Evolutionary conservation across 1,140 invertebrate species (phyloP), one percentile per base, ranked within the genome.

Genomic region (Caenorhabditis latens): DNA sequence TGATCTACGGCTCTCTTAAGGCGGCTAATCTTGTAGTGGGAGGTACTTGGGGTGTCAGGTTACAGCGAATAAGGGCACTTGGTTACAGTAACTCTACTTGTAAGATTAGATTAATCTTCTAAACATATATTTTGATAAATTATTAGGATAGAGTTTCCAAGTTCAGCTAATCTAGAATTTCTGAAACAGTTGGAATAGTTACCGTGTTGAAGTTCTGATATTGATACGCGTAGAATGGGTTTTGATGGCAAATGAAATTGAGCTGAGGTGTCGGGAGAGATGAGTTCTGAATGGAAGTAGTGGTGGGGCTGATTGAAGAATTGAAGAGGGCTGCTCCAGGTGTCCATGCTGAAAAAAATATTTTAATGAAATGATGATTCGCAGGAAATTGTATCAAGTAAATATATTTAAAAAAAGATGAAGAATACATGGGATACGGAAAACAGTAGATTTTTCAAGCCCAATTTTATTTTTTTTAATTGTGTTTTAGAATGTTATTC

Each of bases 251-350:
- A 6, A 79, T 50, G 19, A 79, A 79, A 42, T 79, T 79, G 46
- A 79, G 19, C 24, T 46, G 71, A 21, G 71, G n/a, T 21, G 71
- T 42, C n/a, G 19, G 6, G 9, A n/a, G 16, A 19, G 24, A 11
- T 32, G 71, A 46, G 46, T n/a, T 71, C n/a, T n/a, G 67, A 43
- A 71, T 65, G 24, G 42, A 43, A 5, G 67, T 19, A 0, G 71
- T 50, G n/a, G 43, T 48, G 6, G 46, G 19, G 24, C n/a, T 79
- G 46, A 53, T 24, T 4, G 71, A 79, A 8, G 71, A 79, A n/a
- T 79, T 79, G 71, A 79, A 79, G 24, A 79, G 71, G 13, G 71
- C 71, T 48, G 71, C 71, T 79, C 71, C 71, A 11, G 71, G 71
- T 11, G 71, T 79, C 71, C 71, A 79, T 2, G 43, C 71, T 79